Evolutionary conservation across 2,113 vertebrate species (phyloP), one percentile per base, ranked within the genome.

Genomic region (Centropristis striata): DNA sequence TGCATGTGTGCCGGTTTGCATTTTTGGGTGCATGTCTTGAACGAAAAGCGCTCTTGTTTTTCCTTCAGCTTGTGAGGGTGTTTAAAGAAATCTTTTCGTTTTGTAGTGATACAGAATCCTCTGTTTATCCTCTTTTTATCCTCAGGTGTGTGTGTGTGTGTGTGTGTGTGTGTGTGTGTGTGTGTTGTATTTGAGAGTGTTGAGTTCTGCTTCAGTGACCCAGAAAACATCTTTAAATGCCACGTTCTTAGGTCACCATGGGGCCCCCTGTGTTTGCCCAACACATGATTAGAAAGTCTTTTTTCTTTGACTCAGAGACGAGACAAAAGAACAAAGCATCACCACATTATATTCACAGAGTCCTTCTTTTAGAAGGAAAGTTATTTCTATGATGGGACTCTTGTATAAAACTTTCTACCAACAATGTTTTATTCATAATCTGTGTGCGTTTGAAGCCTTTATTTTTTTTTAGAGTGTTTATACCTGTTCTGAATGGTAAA

Each of bases 151-250:
- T 78, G 67, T 58, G 69, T 75, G 71, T 42, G 47, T 74, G 66
- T 79, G 73, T 39, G 63, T 58, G 66, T 54, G n/a, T 44, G 51
- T 50, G 70, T 36, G 51, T 68, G 61, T 79, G 73, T 41, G 61
- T 55, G 70, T 57, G 13, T 58, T 47, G 41, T 15, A 44, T 47
- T 61, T 60, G 54, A 71, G 47, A 71, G 71, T 82, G 42, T 73
- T 65, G 58, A 80, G 68, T 79, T 82, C 39, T 54, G 83, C 78
- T 78, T 65, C 88, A 77, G 51, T 76, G 82, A 84, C 79, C 78
- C 84, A 81, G 83, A 88, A 86, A 78, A 80, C 84, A 68, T 78
- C 75, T 75, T 85, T 60, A 74, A 89, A 86, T 21, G 15, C 50
- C 18, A 5, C 8, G 39, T 55, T 82, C 72, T 63, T 7, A 59